Evolutionary conservation across 2,113 vertebrate species (phyloP).

Genomic region (Lathamus discolor): DNA sequence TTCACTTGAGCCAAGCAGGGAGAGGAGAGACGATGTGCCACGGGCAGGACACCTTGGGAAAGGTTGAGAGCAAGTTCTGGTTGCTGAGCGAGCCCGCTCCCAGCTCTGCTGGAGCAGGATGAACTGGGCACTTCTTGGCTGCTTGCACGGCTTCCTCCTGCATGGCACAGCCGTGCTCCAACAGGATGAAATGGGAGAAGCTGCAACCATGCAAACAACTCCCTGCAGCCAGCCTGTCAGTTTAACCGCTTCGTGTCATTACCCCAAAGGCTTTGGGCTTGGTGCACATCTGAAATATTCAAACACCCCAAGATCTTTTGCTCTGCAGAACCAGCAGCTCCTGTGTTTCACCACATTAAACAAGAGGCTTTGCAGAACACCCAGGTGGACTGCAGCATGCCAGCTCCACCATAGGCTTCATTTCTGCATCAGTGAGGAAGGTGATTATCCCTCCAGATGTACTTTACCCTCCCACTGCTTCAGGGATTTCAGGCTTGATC

Average conservation of each 20-base stretch:
- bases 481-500: not conserved
- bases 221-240: not conserved
- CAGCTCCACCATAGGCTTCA: not conserved
- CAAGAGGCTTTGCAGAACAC: not conserved
- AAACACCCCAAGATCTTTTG: not conserved
- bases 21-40: not conserved
- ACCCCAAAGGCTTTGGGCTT: not conserved
- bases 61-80: not conserved
- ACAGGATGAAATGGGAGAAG: conserved; percentile 5
- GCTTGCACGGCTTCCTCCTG: not conserved
- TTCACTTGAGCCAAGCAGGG: not conserved
- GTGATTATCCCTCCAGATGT: not conserved
- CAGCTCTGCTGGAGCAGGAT: not conserved
- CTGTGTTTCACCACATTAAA: not conserved
- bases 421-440: not conserved
- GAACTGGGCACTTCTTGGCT: not conserved
- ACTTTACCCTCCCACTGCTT: conserved; percentile 10
- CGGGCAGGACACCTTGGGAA: not conserved
- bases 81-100: not conserved
- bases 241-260: not conserved
- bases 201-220: not conserved
- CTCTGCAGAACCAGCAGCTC: not conserved
- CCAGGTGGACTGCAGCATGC: not conserved
- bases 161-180: not conserved
- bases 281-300: not conserved